A percentile compares a stretch with the other conserved stretches of the same genome.
Evolutionary conservation across 2,888 invertebrate genomes (phyloP).

Genomic region (Macrosiphum euphorbiae): DNA sequence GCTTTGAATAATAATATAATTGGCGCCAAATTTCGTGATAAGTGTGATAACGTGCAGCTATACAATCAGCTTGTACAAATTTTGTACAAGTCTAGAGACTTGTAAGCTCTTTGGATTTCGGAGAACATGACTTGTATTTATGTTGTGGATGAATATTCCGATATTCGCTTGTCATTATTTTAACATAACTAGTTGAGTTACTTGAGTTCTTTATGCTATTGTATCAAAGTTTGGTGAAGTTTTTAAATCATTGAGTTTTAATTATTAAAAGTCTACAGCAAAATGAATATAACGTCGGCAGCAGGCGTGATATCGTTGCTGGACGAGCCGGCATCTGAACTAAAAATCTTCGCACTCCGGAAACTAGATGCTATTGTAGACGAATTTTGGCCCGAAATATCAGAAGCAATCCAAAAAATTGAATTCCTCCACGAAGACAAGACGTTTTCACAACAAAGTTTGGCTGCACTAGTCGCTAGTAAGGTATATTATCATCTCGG

Average conservation of each 20-base stretch:
- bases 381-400: constrained; percentile 99
- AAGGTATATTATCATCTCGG: constrained; percentile 99
- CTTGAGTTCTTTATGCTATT: background rate
- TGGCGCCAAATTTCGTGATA: no score
- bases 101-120: constrained; percentile 36
- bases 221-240: background rate
- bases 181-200: constrained; percentile 23
- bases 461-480: constrained; percentile 97
- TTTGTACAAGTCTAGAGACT: background rate
- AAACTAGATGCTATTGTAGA: constrained; percentile 95
- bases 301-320: constrained; percentile 96
- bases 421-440: constrained; percentile 84
- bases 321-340: constrained; percentile 93
- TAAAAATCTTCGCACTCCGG: constrained; percentile 93
- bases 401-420: constrained; percentile 97
- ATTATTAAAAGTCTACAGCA: background rate
- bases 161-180: constrained; percentile 41
- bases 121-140: constrained; percentile 60
- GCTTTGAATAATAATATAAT: no score
- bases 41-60: no score
- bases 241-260: background rate
- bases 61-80: no score
- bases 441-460: constrained; percentile 86
- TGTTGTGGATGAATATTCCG: constrained; percentile 1
- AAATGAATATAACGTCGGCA: constrained; percentile 68